Evolutionary conservation across 2,888 invertebrate species (phyloP), one percentile per base, ranked within the genome.

Genomic region (Drosophila seclusa): DNA sequence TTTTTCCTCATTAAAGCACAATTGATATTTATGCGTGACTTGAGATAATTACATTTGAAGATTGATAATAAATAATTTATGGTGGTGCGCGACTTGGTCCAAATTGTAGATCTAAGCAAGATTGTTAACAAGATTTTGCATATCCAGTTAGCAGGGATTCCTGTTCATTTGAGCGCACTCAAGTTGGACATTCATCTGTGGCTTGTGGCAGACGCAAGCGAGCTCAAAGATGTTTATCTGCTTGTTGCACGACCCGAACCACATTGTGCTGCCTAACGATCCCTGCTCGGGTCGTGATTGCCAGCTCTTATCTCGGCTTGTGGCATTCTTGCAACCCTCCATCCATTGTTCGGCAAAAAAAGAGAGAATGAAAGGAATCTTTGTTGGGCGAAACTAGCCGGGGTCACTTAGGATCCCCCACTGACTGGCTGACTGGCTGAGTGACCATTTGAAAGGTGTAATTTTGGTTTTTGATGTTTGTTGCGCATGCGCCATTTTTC

Each of bases 401-500:
- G 78, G 73, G 49, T 80, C 78, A 78, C 62, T 74, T 69, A 73
- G 83, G 83, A 45, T 62, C 55, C 54, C 73, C 70, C 73, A 68
- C 36, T 69, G 63, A 48, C 73, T 69, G 63, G 34, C 73, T 69
- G 63, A 42, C 42, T 32, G 32, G 7, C 36, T 24, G 45, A 45
- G 45, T 79, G 87, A 90, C 89, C 83, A 87, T 81, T 80, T 87
- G 71, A 91, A 90, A 91, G 83, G 87, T 90, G 87, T 90, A 88
- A 85, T 90, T 89, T 90, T 73, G 76, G 89, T 80, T 72, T 72
- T 60, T 68, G 60, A 57, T 71, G 68, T 70, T 73, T 68, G 69
- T 66, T 75, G 64, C 73, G 66, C 73, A 57, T 81, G 63, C 68
- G 65, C 66, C 53, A 64, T 64, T 57, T 69, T 65, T 58, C 53